phyloP scores from a whole-genome alignment of 2,113 vertebrate species.

The Neolamprologus variostigma region DNA sequence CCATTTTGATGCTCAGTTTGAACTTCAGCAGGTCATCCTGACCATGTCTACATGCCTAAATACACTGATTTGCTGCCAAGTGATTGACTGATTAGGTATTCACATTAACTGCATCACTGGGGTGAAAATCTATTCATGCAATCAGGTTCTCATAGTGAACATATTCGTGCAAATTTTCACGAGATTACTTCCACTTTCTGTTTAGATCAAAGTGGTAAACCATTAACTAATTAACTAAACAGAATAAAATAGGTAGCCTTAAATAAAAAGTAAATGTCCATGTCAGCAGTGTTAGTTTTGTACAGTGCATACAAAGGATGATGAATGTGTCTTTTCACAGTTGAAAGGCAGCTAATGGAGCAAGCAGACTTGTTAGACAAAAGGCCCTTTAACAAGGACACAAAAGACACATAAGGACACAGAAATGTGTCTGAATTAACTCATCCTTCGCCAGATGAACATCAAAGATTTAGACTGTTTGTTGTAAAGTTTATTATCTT shows the following conservation, averaged over 20 bases:
- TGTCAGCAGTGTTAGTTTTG: background rate
- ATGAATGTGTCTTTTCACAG: constrained; percentile 51
- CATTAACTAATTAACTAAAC: background rate
- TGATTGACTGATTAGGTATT: background rate
- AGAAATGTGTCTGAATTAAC: constrained; percentile 18
- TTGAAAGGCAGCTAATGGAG: constrained; percentile 55
- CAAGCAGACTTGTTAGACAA: constrained; percentile 39
- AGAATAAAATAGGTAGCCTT: background rate
- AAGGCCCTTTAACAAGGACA: constrained; percentile 44
- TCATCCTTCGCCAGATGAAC: constrained; percentile 21
- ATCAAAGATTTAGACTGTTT: background rate
- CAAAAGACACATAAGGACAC: constrained; percentile 41
- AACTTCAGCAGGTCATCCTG: background rate
- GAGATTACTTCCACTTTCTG: background rate
- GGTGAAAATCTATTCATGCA: background rate
- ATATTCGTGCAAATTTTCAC: background rate
- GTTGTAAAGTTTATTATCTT: background rate
- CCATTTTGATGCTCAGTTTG: background rate
- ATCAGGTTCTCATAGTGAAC: background rate
- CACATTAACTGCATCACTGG: background rate
- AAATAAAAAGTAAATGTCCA: constrained; percentile 6
- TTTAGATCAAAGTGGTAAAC: background rate
- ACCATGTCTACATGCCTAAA: background rate
- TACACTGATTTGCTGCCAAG: background rate
- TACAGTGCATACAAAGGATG: constrained; percentile 34